A percentile compares a stretch with the other conserved stretches of the same genome.
Conservation (phyloP, 1,140 invertebrate species). For the Bathynomus jamesi region DNA sequence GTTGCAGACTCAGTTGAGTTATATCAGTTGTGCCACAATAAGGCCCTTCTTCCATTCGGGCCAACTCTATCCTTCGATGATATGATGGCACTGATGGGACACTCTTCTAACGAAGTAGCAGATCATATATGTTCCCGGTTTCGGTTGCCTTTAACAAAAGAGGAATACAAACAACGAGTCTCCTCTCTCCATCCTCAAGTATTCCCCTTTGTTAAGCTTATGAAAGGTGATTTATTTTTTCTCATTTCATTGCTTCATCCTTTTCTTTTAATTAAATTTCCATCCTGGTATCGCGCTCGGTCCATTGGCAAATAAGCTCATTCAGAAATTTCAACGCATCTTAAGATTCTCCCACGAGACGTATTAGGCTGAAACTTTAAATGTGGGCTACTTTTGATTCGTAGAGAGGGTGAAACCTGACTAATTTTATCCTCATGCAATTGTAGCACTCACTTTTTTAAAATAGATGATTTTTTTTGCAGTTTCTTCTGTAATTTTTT, state of each 20-base stretch:
- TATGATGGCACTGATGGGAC: constrained; percentile 49
- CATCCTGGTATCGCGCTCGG: not conserved
- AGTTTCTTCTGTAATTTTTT: no score
- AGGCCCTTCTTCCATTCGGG: constrained; percentile 44
- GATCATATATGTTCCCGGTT: constrained; percentile 44
- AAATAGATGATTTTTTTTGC: no score
- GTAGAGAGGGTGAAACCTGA: not conserved
- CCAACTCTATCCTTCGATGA: constrained; percentile 48
- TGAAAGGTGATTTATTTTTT: constrained; percentile 42
- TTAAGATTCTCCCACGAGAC: no score
- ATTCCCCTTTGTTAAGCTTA: constrained; percentile 42
- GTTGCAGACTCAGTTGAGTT: constrained; percentile 48
- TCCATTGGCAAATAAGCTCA: not conserved
- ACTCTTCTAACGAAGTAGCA: constrained; percentile 44
- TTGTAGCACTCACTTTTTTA: no score
- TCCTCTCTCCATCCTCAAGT: constrained; percentile 40
- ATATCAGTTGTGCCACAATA: constrained; percentile 44
- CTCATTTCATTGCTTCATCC: not conserved
- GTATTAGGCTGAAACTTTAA: no score
- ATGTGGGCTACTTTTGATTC: not conserved
- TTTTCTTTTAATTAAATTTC: not conserved
- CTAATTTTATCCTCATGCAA: no score
- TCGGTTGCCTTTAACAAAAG: constrained; percentile 44
- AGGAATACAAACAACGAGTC: constrained; percentile 44
- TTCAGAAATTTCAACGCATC: no score